Evolutionary conservation across 2,888 invertebrate genomes (phyloP).

Genomic region (Amblyjoppa fuscipennis): DNA sequence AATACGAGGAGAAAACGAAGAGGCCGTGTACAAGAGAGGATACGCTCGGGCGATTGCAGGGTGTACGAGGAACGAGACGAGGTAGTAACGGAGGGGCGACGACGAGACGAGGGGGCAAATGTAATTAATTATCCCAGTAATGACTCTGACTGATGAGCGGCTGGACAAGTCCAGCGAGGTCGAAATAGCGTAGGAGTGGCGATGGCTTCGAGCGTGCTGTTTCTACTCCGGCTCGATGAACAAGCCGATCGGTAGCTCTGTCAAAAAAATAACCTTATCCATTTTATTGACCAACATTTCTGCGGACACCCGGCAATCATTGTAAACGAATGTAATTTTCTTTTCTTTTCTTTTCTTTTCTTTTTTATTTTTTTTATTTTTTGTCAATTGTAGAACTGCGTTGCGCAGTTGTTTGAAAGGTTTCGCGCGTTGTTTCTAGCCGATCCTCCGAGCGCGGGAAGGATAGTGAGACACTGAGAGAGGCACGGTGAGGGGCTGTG

Average conservation of each 20-base stretch:
- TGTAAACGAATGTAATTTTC: too few relatives aligned
- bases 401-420: conserved; percentile 15
- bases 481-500: conserved; percentile 78
- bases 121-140: conserved; percentile 89
- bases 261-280: background rate
- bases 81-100: conserved; percentile 78
- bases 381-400: background rate
- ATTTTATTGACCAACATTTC: background rate
- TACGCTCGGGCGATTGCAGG: conserved; percentile 42
- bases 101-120: conserved; percentile 87
- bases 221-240: conserved; percentile 53
- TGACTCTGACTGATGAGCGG: conserved; percentile 89
- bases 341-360: too few relatives aligned
- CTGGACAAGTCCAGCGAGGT: conserved; percentile 85
- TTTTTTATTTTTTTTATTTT: too few relatives aligned
- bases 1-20: conserved; percentile 69
- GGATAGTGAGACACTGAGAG: conserved; percentile 68
- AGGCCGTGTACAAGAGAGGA: conserved; percentile 69
- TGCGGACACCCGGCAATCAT: background rate
- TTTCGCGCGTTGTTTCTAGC: conserved; percentile 51
- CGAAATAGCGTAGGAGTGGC: conserved; percentile 83
- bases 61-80: conserved; percentile 65
- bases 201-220: conserved; percentile 78
- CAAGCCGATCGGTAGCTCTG: conserved; percentile 21
- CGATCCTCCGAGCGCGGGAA: conserved; percentile 50